These are phyloP conservation scores for Sebastes trivittatus DNA, from an alignment of 2,797 vertebrate genomes.

Conservation along the genomic window DNA sequence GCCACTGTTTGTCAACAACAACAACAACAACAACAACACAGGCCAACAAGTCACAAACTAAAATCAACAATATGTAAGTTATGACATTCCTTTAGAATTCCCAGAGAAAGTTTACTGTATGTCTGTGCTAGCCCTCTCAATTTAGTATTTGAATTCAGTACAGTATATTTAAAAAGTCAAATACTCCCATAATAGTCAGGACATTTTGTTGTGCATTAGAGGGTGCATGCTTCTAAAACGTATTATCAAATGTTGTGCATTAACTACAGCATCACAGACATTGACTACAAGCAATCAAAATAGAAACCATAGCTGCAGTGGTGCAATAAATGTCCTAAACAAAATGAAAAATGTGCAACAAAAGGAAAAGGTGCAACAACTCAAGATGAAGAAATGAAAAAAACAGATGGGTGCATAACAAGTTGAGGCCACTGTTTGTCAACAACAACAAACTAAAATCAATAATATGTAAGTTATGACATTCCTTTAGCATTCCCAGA, in stretches of 20 bases:
- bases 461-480: background rate
- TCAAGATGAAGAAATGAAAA: background rate
- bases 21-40: conserved; percentile 8
- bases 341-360: background rate
- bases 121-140: background rate
- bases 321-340: background rate
- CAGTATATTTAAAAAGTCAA: background rate
- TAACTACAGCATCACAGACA: background rate
- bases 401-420: background rate
- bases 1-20: conserved; percentile 45
- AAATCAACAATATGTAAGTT: background rate
- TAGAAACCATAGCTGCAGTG: conserved; percentile 32
- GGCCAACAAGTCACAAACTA: conserved; percentile 16
- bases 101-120: background rate
- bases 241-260: background rate
- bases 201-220: background rate
- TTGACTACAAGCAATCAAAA: background rate
- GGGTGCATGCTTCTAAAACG: background rate
- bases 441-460: conserved; percentile 8
- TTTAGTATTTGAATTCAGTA: background rate
- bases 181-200: background rate
- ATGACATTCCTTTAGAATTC: background rate
- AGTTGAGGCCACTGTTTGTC: conserved; percentile 51
- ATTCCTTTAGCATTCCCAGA: background rate
- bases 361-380: background rate